Percentiles rank a stretch among this genome's conserved stretches.
Evolutionary conservation across 2,113 vertebrate genomes (phyloP).

Genomic region (Diglossa brunneiventris): DNA sequence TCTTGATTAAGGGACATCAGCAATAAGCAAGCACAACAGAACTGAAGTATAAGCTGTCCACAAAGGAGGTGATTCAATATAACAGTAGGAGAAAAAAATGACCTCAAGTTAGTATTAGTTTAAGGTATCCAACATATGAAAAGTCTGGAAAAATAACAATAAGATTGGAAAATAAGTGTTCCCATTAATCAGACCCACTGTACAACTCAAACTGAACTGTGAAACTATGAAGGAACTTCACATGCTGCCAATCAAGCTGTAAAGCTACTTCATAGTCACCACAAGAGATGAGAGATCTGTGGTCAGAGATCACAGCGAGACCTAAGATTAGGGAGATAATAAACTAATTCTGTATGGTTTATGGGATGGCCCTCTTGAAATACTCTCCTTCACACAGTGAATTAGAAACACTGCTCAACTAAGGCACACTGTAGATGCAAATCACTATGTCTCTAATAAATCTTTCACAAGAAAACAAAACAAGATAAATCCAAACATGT

Average conservation of each 20-base stretch:
- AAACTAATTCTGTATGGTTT: not conserved
- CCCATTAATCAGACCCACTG: not conserved
- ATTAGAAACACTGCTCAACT: not conserved
- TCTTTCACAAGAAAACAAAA: not conserved
- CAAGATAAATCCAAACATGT: not conserved
- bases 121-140: not conserved
- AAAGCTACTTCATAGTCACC: not conserved
- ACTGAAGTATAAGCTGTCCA: not conserved
- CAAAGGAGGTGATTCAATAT: not conserved
- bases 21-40: not conserved
- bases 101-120: not conserved
- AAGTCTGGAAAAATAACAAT: not conserved
- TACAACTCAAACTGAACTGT: not conserved
- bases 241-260: accelerated
- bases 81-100: not conserved
- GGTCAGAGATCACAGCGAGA: not conserved
- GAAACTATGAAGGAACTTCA: not conserved
- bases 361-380: not conserved
- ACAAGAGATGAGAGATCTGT: not conserved
- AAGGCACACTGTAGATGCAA: not conserved
- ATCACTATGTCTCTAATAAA: not conserved
- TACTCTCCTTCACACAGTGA: not conserved
- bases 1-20: not conserved
- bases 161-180: not conserved
- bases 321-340: not conserved